Evolutionary conservation across 2,888 invertebrate genomes (phyloP), one percentile per base, ranked within the genome.

Genomic region (Adelognathus sp.): DNA sequence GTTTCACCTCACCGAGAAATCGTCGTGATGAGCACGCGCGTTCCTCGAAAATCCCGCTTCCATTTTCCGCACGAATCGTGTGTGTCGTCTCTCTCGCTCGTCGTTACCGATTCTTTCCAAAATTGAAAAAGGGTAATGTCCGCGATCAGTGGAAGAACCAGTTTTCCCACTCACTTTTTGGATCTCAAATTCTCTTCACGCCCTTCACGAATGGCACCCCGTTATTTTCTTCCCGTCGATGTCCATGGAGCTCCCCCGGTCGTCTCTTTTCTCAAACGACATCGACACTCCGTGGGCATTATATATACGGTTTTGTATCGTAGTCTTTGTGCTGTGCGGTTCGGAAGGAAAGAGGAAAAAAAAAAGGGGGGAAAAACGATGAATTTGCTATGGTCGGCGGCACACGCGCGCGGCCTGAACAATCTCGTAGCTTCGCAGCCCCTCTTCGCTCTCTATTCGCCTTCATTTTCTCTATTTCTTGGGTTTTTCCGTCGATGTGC

Each of bases 311-410:
- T n/a, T 36, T 21, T 36, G 64, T 52, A 36, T 14, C 14, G 9
- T 14, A 27, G 52, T 50, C 58, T 60, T 70, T 46, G 58, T 27
- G 29, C 21, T n/a, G 36, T 31, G 29, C 33, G 11, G n/a, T 31
- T 63, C 54, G 9, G 50, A 21, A 66, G 33, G 46, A 46, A 44
- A 50, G 44, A 11, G 4, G 24, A 46, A 2, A n/a, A n/a, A n/a
- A n/a, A n/a, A n/a, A n/a, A n/a, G n/a, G n/a, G n/a, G n/a, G n/a
- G 11, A 74, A 74, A 74, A 66, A 74, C 60, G 58, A 74, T 60
- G 74, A 74, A 74, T 74, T 50, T 60, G 46, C 52, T 56, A 36
- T 36, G 46, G 44, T 33, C 46, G 52, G 50, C 41, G 39, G 58
- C 64, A 50, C 46, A n/a, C 29, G 50, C 60, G 50, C 58, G 24